Evolutionary conservation across 2,888 invertebrate genomes (phyloP).

Genomic region (Bellardia pandia): DNA sequence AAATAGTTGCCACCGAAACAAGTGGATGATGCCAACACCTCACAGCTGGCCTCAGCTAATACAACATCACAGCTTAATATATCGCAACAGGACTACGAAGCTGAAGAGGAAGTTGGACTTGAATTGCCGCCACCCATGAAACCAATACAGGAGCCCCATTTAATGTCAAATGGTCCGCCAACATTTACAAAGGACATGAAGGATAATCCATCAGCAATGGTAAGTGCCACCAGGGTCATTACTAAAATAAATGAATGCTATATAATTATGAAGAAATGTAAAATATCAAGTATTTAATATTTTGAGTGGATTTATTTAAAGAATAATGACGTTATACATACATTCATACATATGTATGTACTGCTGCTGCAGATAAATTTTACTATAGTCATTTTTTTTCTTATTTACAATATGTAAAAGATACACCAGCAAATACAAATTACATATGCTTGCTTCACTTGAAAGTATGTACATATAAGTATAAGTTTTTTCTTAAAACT

Average conservation of each 20-base stretch:
- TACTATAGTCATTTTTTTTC: too few relatives aligned
- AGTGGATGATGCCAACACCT: slow-evolving; percentile 81
- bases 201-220: slow-evolving; percentile 86
- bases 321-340: too few relatives aligned
- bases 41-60: slow-evolving; percentile 84
- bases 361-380: too few relatives aligned
- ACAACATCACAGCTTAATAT: slow-evolving; percentile 83
- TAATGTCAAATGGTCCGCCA: slow-evolving; percentile 83
- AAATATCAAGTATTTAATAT: too few relatives aligned
- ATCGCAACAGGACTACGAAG: slow-evolving; percentile 83
- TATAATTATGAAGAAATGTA: background rate
- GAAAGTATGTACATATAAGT: too few relatives aligned
- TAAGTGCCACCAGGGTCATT: slow-evolving; percentile 81
- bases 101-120: slow-evolving; percentile 91
- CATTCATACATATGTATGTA: too few relatives aligned
- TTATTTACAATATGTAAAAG: too few relatives aligned
- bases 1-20: slow-evolving; percentile 82
- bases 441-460: too few relatives aligned
- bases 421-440: too few relatives aligned
- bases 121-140: slow-evolving; percentile 98
- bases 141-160: slow-evolving; percentile 90
- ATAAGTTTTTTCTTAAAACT: too few relatives aligned
- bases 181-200: slow-evolving; percentile 84
- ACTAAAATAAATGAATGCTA: background rate
- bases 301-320: too few relatives aligned